Conservation (phyloP, 2,113 vertebrate species). For the Lamprotornis superbus region DNA sequence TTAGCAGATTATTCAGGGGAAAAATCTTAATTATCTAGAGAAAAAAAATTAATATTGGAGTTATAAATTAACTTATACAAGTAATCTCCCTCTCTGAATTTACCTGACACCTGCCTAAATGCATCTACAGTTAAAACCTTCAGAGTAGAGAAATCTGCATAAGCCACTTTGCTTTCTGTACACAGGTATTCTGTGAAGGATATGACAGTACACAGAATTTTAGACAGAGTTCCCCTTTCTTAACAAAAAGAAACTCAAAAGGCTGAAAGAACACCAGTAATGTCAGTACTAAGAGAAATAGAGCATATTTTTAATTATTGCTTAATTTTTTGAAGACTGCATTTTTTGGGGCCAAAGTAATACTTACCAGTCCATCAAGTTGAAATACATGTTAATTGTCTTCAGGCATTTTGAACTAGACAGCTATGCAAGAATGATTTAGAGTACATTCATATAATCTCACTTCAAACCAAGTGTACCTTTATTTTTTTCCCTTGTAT, state of each 20-base stretch:
- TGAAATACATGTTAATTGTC: slow-evolving; percentile 44
- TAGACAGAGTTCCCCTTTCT: not conserved
- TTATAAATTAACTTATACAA: not conserved
- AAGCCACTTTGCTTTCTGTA: not conserved
- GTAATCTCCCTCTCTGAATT: not conserved
- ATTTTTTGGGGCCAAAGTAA: slow-evolving; percentile 47
- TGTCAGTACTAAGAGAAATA: slow-evolving; percentile 6
- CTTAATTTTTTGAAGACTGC: slow-evolving; percentile 61
- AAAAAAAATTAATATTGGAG: not conserved
- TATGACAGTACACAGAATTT: not conserved
- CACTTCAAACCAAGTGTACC: not conserved
- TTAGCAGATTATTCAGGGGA: not conserved
- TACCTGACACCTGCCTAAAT: not conserved
- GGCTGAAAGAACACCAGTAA: slow-evolving; percentile 3
- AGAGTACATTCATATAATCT: not conserved
- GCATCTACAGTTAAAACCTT: not conserved
- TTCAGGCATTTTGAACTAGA: slow-evolving; percentile 37
- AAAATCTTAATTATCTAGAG: not conserved
- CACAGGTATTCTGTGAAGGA: not conserved
- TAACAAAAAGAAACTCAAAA: not conserved
- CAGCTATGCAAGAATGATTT: not conserved
- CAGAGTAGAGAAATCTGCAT: not conserved
- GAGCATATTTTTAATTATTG: slow-evolving; percentile 25
- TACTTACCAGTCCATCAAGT: not conserved
- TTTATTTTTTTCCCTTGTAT: not conserved